These are phyloP conservation scores for Steinernema feltiae DNA, from an alignment of 1,140 invertebrate genomes.

Conservation along the genomic window DNA sequence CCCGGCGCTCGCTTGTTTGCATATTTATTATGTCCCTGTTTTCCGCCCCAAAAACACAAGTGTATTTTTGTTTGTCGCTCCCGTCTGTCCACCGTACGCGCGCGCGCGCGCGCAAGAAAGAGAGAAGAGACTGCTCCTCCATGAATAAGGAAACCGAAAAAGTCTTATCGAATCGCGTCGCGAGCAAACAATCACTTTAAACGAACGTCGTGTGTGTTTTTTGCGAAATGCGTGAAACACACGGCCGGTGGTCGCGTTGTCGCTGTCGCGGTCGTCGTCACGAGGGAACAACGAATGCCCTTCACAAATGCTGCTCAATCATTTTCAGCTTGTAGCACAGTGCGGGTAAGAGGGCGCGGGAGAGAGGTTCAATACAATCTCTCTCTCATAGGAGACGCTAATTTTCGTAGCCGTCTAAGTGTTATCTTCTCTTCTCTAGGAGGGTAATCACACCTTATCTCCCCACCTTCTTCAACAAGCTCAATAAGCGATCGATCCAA, in stretches of 20 bases:
- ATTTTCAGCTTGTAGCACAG: neutral
- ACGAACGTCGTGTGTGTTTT: conserved; percentile 15
- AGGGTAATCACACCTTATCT: neutral
- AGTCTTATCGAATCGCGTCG: conserved; percentile 12
- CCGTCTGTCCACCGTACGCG: too few relatives aligned
- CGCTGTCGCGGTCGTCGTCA: neutral
- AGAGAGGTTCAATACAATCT: neutral
- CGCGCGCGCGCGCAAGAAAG: too few relatives aligned
- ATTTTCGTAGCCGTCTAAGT: neutral
- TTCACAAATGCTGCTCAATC: neutral
- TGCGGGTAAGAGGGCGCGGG: neutral
- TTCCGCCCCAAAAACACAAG: neutral
- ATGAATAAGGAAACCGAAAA: conserved; percentile 14
- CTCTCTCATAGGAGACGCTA: neutral
- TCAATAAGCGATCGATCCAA: too few relatives aligned
- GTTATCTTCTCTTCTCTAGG: neutral
- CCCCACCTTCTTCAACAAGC: too few relatives aligned
- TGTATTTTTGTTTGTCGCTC: neutral
- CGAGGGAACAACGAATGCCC: neutral
- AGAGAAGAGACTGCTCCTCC: conserved; percentile 3
- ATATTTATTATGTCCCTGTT: neutral
- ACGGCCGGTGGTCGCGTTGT: neutral
- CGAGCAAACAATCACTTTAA: conserved; percentile 15
- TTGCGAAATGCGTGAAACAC: conserved; percentile 15
- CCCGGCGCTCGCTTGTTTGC: neutral